Conservation (phyloP, 2,113 vertebrate genomes). For the Gallinago paraguaiae region DNA sequence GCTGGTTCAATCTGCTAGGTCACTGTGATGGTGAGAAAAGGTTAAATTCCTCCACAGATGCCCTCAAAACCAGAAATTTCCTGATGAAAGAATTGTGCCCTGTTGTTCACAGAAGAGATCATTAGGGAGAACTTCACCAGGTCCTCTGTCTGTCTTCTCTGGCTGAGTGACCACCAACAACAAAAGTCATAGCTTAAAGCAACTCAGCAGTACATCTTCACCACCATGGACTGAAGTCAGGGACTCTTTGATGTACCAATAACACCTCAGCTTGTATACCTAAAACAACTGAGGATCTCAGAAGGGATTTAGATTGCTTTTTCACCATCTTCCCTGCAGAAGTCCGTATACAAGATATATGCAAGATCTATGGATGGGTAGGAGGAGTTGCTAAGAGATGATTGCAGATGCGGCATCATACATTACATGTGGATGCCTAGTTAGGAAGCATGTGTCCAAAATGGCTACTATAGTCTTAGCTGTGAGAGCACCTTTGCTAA, state of each 20-base stretch:
- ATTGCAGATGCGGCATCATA: neutral
- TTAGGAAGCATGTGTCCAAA: conserved; percentile 10
- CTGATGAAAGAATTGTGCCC: neutral
- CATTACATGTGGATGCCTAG: neutral
- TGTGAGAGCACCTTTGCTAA: conserved; percentile 49
- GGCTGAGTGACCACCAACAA: neutral
- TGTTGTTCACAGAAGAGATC: neutral
- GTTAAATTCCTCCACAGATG: neutral
- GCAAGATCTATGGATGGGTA: neutral
- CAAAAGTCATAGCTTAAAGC: neutral
- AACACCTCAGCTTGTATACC: neutral
- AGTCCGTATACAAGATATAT: neutral
- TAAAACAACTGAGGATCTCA: neutral
- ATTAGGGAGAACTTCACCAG: neutral
- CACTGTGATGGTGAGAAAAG: neutral
- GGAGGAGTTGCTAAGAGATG: neutral
- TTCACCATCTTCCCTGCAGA: neutral
- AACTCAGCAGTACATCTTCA: neutral
- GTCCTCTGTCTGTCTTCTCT: neutral
- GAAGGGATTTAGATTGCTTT: neutral
- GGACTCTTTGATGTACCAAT: neutral
- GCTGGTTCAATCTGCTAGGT: neutral
- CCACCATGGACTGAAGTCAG: neutral
- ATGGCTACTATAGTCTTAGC: conserved; percentile 10
- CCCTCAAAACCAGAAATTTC: neutral